Conservation (phyloP, 2,113 vertebrate species). For the Sander vitreus region DNA sequence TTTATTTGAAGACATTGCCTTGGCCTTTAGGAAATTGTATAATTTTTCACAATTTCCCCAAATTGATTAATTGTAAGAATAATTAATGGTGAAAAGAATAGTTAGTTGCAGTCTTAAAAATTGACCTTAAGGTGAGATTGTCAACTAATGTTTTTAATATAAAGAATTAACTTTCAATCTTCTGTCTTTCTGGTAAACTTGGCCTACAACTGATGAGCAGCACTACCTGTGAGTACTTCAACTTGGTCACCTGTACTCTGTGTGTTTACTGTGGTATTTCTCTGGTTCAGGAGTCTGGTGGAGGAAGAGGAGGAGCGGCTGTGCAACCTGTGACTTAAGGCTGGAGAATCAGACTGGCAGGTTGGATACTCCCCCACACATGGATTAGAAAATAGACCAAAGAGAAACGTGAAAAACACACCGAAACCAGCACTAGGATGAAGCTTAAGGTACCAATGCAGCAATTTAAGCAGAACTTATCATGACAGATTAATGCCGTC, state of each 20-base stretch:
- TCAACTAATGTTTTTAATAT: not conserved
- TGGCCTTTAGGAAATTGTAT: not conserved
- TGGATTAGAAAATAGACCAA: conserved; percentile 54
- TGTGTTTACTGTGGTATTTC: conserved; percentile 26
- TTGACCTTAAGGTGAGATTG: not conserved
- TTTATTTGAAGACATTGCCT: too few relatives aligned
- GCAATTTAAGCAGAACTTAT: conserved; percentile 67
- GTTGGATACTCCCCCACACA: conserved; percentile 20
- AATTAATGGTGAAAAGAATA: not conserved
- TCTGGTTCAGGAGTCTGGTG: conserved; percentile 76
- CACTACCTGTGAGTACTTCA: not conserved
- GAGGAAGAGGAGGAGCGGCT: conserved; percentile 79
- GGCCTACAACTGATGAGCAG: too few relatives aligned
- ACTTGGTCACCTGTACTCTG: not conserved
- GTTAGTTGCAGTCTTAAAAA: not conserved
- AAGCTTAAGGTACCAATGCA: conserved; percentile 47
- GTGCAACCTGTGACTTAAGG: conserved; percentile 60
- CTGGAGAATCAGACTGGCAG: not conserved
- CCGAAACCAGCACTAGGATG: conserved; percentile 35
- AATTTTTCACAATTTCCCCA: too few relatives aligned
- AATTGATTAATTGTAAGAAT: not conserved
- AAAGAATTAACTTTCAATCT: not conserved
- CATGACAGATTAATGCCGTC: conserved; percentile 74
- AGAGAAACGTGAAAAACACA: conserved; percentile 34
- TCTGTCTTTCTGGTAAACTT: not conserved